Evolutionary conservation across 2,888 invertebrate species (phyloP).

Genomic region (Lumbricus terrestris): DNA sequence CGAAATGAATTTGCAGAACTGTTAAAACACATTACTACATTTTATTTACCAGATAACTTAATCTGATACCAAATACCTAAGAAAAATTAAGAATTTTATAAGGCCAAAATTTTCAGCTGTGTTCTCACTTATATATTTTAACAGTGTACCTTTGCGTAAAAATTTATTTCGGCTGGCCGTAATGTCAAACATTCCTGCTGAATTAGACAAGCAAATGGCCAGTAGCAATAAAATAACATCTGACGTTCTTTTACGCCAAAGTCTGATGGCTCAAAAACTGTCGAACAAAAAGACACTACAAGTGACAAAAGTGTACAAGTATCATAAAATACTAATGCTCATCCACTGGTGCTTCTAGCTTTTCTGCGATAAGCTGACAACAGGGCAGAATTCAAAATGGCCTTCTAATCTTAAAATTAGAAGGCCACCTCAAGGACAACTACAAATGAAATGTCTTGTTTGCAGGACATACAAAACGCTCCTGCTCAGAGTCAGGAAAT

Average conservation of each 20-base stretch:
- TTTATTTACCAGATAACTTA: neutral
- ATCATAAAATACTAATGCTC: constrained; percentile 12
- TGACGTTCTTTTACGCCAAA: neutral
- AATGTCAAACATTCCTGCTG: constrained; percentile 12
- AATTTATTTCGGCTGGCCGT: neutral
- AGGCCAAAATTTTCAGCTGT: neutral
- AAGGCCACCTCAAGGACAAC: neutral
- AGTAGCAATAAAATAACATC: neutral
- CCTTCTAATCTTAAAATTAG: neutral
- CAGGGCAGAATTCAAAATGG: neutral
- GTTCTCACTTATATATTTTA: neutral
- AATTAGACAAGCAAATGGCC: constrained; percentile 6
- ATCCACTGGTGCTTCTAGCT: neutral
- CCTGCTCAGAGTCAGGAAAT: neutral
- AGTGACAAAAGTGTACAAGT: neutral
- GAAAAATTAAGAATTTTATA: neutral
- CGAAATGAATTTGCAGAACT: neutral
- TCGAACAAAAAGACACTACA: constrained; percentile 8
- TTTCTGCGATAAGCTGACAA: neutral
- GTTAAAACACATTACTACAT: neutral
- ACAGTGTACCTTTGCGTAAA: neutral
- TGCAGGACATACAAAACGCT: neutral
- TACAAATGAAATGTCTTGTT: neutral
- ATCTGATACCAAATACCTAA: neutral
- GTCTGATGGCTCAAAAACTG: neutral